Evolutionary conservation across 2,888 invertebrate species (phyloP).

Genomic region (Phoronis australis): DNA sequence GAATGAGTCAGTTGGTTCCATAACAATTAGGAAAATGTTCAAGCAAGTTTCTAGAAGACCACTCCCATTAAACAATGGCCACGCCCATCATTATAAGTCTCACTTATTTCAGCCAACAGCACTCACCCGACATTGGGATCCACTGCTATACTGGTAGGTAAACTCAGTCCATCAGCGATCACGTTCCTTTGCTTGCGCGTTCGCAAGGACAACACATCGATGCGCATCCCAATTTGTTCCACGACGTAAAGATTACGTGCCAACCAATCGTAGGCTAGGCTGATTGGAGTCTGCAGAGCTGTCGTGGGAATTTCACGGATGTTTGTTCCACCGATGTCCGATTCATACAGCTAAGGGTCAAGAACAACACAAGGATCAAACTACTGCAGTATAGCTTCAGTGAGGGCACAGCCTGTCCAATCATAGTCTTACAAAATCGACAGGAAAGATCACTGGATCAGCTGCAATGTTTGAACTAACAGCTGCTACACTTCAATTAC

Average conservation of each 20-base stretch:
- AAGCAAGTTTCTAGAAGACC: no score
- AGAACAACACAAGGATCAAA: not conserved
- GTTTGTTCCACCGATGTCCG: conserved; percentile 11
- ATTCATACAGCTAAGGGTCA: conserved; percentile 18
- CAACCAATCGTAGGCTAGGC: conserved; percentile 90
- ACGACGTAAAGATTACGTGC: conserved; percentile 93
- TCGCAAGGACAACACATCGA: conserved; percentile 86
- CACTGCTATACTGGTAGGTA: conserved; percentile 83
- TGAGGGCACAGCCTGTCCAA: no score
- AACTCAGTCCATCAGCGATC: conserved; percentile 82
- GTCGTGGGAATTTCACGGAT: conserved; percentile 14
- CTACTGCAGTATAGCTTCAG: no score
- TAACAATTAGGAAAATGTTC: no score
- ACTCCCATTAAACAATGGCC: no score
- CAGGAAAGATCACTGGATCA: no score
- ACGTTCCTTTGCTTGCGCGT: conserved; percentile 85
- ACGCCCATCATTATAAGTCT: not conserved
- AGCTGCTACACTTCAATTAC: no score
- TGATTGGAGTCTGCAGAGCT: conserved; percentile 24
- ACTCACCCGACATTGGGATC: conserved; percentile 79
- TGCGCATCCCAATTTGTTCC: conserved; percentile 85
- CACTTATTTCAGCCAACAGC: not conserved
- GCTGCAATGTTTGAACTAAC: no score
- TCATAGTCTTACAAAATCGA: no score
- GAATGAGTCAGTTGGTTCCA: no score